Conservation (phyloP, 2,113 vertebrate species). For the Zosterops hypoxanthus region DNA sequence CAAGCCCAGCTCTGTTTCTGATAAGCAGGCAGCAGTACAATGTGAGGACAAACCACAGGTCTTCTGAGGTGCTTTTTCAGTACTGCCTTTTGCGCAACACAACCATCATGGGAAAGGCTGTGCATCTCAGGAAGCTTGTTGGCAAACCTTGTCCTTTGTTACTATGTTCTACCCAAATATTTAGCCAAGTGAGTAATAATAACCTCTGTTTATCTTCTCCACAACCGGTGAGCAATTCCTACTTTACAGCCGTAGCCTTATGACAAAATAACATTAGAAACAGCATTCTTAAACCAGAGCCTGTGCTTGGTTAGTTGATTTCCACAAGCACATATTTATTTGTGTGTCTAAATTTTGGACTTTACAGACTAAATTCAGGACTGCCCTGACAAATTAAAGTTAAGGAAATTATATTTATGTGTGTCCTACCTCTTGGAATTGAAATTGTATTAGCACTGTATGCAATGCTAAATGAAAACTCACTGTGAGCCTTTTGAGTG, state of each 20-base stretch:
- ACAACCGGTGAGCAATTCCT: not conserved
- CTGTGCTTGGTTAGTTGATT: not conserved
- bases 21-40: not conserved
- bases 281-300: not conserved
- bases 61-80: not conserved
- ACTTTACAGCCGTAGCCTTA: not conserved
- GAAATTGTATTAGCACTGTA: not conserved
- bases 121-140: not conserved
- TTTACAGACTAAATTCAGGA: not conserved
- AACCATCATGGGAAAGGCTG: not conserved
- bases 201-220: not conserved
- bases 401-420: not conserved
- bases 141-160: not conserved
- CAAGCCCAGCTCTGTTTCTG: not conserved
- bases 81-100: not conserved
- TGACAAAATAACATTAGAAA: not conserved
- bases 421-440: not conserved
- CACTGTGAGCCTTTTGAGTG: slow-evolving; percentile 7
- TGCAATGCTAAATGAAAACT: slow-evolving; percentile 41
- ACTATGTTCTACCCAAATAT: slow-evolving; percentile 12
- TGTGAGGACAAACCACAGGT: not conserved
- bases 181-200: not conserved
- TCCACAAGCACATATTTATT: slow-evolving; percentile 37
- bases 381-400: not conserved
- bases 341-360: not conserved